Evolutionary conservation across 1,140 invertebrate genomes (phyloP), one percentile per base, ranked within the genome.

Genomic region (Pissodes strobi): DNA sequence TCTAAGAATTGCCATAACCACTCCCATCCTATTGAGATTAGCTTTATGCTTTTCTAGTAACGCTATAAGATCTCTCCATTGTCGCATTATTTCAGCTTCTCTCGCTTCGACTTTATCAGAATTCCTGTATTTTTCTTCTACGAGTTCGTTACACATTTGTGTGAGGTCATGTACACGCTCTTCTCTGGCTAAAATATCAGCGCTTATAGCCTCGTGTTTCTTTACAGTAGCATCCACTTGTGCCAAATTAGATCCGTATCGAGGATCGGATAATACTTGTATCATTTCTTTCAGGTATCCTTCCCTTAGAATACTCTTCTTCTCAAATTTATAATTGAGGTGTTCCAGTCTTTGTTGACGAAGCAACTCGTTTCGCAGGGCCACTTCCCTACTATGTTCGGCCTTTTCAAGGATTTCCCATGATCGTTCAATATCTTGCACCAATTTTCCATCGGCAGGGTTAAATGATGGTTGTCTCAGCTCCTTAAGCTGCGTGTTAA

Each of bases 251-350:
- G 88, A 91, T 19, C 92, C 93, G 76, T 95, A 95, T 59, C 94
- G 84, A 6, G 95, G 92, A 82, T 99, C 95, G 0, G 90, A 92
- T 15, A 98, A 78, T 9, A 99, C 95, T 79, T 94, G 92, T 61
- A 94, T 95, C 95, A 99, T 99, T 80, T 99, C 97, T 80, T 95
- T 95, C 13, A 99, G 80, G 80, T 98, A 99, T 1, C 93, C 89
- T 74, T 95, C 93, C 59, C 95, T 83, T 2, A 98, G 84, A 5
- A 92, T 87, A 73, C 91, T 93, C 85, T 99, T 99, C 70, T 91
- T 89, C 72, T 95, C 92, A 81, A 99, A 99, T 76, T 96, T 94
- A 75, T 95, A 92, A 69, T 97, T 97, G 17, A 98, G 82, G 74
- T 97, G 94, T 76, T 99, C 95, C 1, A 99, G 81, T 61, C 93